Evolutionary conservation across 2,797 vertebrate genomes (phyloP).

Genomic region (Lacerta bilineata): DNA sequence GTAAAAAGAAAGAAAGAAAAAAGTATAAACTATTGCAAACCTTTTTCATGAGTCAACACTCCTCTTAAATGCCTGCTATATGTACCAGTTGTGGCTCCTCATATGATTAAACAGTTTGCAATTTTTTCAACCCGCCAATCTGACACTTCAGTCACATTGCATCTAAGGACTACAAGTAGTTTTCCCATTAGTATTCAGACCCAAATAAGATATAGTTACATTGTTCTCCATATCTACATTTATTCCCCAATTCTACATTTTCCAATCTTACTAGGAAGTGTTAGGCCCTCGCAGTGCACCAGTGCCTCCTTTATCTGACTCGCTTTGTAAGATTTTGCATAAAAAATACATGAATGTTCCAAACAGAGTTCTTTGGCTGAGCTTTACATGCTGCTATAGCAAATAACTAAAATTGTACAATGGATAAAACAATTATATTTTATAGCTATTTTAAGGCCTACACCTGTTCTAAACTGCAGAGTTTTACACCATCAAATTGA

Average conservation of each 20-base stretch:
- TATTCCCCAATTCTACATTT: background rate
- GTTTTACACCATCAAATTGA: conserved; percentile 27
- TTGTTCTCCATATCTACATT: background rate
- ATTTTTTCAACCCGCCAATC: background rate
- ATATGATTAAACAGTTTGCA: background rate
- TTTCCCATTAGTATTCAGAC: background rate
- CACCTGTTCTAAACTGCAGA: background rate
- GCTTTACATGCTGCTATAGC: background rate
- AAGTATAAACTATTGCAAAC: too few relatives aligned
- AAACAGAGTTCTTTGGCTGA: background rate
- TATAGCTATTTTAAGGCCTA: conserved; percentile 30
- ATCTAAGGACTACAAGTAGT: background rate
- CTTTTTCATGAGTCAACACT: background rate
- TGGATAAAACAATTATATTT: conserved; percentile 1
- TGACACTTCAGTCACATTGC: background rate
- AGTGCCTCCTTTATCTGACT: background rate
- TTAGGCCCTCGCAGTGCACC: background rate
- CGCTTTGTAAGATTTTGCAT: background rate
- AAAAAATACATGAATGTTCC: conserved; percentile 5
- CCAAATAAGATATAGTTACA: background rate
- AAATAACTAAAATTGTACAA: conserved; percentile 13
- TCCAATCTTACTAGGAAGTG: background rate
- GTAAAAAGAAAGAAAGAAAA: too few relatives aligned
- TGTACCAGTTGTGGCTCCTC: background rate
- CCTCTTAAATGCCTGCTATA: background rate